Base-by-base conservation (phyloP, 1,140 invertebrate genomes). In the Cydia pomonella region DNA sequence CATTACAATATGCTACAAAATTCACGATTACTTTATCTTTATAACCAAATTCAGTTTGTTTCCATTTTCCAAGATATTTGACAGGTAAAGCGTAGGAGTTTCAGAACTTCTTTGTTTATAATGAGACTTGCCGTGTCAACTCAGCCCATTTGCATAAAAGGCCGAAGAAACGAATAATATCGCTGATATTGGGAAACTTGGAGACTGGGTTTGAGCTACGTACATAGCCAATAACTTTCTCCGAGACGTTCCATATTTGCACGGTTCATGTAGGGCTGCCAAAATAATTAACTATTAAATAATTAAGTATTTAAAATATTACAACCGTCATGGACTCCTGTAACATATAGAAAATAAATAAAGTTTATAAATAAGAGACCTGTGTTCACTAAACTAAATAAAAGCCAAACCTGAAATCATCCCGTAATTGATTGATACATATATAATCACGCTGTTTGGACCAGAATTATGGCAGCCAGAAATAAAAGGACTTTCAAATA, bases 181-280 rank as follows among this genome's bases (percentile, higher is more conserved):
- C 78, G 78, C 72, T 80, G 84, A 86, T 88, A 88, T 86, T 88
- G 82, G 82, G 75, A 85, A 88, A 88, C 79, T 85, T 84, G 74
- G 78, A 77, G 78, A 75, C 80, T 76, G 76, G 85, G 78, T 83
- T 83, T 80, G 81, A 80, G 77, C 77, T 78, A 76, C 74, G 73
- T 72, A 77, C 53, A 78, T 73, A 82, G 79, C 78, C 80, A 82
- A 84, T 82, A 81, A 82, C 78, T 74, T 78, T 74, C 78, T 71
- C 76, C 77, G 80, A 84, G 80, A 82, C 80, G 79, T 76, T 79
- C 77, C 75, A 77, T 84, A 79, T 82, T 82, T 82, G 79, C 76
- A 59, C 21, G 76, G 50, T 63, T 23, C 16, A 18, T 7, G 27
- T 73, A 84, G 82, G 82, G 82, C 38, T 84, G 77, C 9, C 80